Percentiles rank a stretch among this genome's conserved stretches.
Evolutionary conservation across 2,113 vertebrate genomes (phyloP).

Genomic region (Pantherophis guttatus): DNA sequence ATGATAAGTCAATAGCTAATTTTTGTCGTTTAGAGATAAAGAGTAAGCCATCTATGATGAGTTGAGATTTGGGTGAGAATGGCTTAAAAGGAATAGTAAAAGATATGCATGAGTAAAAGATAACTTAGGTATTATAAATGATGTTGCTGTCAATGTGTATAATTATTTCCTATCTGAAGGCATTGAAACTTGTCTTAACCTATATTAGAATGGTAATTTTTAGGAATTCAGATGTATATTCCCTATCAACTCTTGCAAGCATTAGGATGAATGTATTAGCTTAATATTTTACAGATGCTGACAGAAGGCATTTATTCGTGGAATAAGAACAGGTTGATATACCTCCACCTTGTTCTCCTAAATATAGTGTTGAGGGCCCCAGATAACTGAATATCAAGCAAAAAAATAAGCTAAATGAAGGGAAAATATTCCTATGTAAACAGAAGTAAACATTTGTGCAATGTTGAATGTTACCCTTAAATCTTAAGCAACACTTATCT

Average conservation of each 20-base stretch:
- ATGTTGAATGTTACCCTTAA: neutral
- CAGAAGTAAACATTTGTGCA: neutral
- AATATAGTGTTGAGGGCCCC: neutral
- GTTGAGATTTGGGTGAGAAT: neutral
- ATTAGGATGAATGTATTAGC: neutral
- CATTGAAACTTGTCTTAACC: neutral
- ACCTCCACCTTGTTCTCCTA: neutral
- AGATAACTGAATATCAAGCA: neutral
- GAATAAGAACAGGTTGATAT: neutral
- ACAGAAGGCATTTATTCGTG: neutral
- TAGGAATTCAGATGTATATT: neutral
- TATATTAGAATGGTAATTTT: neutral
- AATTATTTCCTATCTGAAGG: neutral
- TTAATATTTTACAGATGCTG: neutral
- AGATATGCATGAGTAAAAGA: neutral
- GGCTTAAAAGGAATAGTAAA: neutral
- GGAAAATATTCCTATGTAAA: neutral
- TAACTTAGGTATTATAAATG: neutral
- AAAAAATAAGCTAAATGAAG: neutral
- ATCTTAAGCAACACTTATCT: neutral
- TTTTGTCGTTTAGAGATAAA: constrained; percentile 22
- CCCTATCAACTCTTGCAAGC: neutral
- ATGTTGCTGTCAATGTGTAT: constrained; percentile 14
- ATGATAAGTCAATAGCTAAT: neutral
- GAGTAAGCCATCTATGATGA: neutral